Evolutionary conservation across 2,797 vertebrate genomes (phyloP).

Genomic region (Macropodus opercularis): DNA sequence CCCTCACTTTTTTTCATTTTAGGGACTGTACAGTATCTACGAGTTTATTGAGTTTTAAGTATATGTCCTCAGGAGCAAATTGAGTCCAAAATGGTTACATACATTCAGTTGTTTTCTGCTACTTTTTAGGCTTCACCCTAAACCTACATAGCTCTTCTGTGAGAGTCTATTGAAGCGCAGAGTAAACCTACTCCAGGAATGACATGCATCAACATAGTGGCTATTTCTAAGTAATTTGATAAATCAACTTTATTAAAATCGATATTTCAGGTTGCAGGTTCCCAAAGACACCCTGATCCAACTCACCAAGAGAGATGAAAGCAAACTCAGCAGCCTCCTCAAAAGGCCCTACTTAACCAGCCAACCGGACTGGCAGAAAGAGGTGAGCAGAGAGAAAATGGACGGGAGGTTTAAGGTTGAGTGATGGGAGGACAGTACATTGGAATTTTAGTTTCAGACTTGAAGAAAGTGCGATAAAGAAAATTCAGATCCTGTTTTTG

Average conservation of each 20-base stretch:
- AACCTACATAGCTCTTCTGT: slow-evolving; percentile 31
- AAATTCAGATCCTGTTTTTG: neutral
- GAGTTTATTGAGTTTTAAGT: slow-evolving; percentile 75
- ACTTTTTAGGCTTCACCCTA: slow-evolving; percentile 26
- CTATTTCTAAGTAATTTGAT: slow-evolving; percentile 13
- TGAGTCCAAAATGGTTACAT: slow-evolving; percentile 55
- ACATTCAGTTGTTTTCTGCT: slow-evolving; percentile 64
- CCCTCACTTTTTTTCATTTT: slow-evolving; percentile 52
- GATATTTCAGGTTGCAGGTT: slow-evolving; percentile 84
- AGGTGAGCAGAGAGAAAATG: slow-evolving; percentile 76
- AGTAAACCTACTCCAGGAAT: neutral
- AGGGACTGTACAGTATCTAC: slow-evolving; percentile 52
- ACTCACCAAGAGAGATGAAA: slow-evolving; percentile 87
- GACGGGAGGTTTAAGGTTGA: neutral
- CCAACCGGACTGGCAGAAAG: slow-evolving; percentile 89
- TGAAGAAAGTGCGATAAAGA: neutral
- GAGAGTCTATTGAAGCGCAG: slow-evolving; percentile 8
- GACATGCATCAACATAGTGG: slow-evolving; percentile 8
- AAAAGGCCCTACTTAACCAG: slow-evolving; percentile 86
- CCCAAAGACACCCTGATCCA: slow-evolving; percentile 85
- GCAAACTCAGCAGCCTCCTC: slow-evolving; percentile 88
- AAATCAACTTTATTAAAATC: slow-evolving; percentile 12
- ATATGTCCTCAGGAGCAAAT: slow-evolving; percentile 65
- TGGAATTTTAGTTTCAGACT: neutral
- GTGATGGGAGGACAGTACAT: too few species aligned